These are phyloP conservation scores for Oryzias celebensis DNA, from an alignment of 2,113 vertebrate species.

Conservation along the genomic window DNA sequence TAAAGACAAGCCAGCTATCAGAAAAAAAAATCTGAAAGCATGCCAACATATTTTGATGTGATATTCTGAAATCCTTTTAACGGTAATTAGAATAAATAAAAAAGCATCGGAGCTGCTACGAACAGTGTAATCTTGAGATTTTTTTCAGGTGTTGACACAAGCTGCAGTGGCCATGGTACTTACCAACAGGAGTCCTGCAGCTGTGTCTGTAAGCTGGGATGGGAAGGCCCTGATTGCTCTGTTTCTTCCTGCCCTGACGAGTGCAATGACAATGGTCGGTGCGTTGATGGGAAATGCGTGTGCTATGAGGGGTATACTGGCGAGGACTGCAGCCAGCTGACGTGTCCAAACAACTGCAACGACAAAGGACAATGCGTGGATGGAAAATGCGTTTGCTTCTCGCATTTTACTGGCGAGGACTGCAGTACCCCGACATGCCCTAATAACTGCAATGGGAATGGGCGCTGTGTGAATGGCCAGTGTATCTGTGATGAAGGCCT, in stretches of 20 bases:
- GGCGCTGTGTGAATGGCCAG: conserved; percentile 83
- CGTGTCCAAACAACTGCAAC: conserved; percentile 82
- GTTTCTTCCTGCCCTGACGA: conserved; percentile 79
- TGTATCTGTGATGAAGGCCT: conserved; percentile 86
- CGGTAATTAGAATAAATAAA: neutral
- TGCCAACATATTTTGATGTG: neutral
- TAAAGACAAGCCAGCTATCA: neutral
- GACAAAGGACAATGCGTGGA: conserved; percentile 80
- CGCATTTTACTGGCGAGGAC: conserved; percentile 75
- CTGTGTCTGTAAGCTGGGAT: conserved; percentile 83
- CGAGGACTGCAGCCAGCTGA: conserved; percentile 76
- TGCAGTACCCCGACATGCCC: conserved; percentile 82
- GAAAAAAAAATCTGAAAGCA: neutral
- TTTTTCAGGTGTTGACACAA: conserved; percentile 63
- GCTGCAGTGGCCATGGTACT: conserved; percentile 80
- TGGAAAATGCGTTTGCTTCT: conserved; percentile 81
- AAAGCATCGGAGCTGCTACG: neutral
- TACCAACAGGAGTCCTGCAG: conserved; percentile 74
- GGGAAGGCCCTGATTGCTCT: conserved; percentile 84
- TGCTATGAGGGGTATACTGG: conserved; percentile 79
- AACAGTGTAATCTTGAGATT: neutral
- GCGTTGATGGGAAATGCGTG: conserved; percentile 76
- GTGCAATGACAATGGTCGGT: conserved; percentile 81
- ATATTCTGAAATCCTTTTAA: neutral
- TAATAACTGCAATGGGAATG: conserved; percentile 78